Conservation (phyloP, 1,140 invertebrate species). For the Lepidurus apus region DNA sequence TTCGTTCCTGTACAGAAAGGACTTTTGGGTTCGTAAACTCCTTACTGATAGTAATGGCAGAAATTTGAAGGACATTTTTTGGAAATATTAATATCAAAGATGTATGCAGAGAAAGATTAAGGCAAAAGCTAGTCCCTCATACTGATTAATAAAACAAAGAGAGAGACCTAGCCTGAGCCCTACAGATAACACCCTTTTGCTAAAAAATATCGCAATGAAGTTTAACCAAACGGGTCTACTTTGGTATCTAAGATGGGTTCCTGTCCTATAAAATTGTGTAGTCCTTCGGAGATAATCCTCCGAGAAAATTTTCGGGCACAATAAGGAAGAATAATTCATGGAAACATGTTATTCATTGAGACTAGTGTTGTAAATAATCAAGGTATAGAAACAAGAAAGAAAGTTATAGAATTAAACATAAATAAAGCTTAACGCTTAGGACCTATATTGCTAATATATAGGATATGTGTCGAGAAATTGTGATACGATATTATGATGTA, state of each 20-base stretch:
- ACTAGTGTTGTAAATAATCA: too few species aligned
- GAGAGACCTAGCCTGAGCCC: conserved; percentile 27
- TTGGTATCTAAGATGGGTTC: neutral
- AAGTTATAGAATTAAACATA: too few species aligned
- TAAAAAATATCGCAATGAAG: conserved; percentile 27
- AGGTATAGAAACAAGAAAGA: too few species aligned
- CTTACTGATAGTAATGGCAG: neutral
- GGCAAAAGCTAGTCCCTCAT: conserved; percentile 28
- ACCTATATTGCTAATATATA: too few species aligned
- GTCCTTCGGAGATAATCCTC: neutral
- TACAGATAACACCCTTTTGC: conserved; percentile 23
- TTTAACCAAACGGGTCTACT: conserved; percentile 22
- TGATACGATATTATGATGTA: too few species aligned
- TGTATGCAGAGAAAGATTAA: conserved; percentile 17
- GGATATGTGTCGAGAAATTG: too few species aligned
- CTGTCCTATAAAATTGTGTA: neutral
- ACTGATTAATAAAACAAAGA: conserved; percentile 23
- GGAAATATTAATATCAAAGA: neutral
- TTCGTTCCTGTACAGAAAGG: neutral
- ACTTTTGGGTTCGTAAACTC: neutral
- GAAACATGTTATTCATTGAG: too few species aligned
- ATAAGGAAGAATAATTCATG: too few species aligned
- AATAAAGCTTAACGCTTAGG: too few species aligned
- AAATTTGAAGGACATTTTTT: neutral
- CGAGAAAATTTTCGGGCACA: neutral